Evolutionary conservation across 2,888 invertebrate genomes (phyloP), one percentile per base, ranked within the genome.

Genomic region (Rosalia funebris): DNA sequence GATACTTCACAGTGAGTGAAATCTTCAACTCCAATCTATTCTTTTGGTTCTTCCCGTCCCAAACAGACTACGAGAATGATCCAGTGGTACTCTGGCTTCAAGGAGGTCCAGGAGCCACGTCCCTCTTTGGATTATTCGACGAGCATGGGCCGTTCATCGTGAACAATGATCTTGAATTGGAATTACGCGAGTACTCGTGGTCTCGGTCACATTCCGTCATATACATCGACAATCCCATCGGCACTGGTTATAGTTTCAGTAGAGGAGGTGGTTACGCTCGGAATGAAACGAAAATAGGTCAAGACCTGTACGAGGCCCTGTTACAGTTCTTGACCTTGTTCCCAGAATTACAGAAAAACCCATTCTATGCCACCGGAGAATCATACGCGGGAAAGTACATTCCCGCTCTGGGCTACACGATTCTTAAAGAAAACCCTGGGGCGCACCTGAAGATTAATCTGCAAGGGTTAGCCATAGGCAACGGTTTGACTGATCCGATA

Each of bases 41-140:
- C 82, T 94, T 96, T 81, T 96, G 95, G 95, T 95, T 91, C 76
- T 95, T 95, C 77, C 94, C 94, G 0, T 88, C 93, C 0, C 85
- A 88, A 84, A 81, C 80, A 1, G 61, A 77, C 56, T 71, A 71
- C 47, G 82, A 83, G 58, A 81, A 83, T 37, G 89, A 90, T 0
- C 92, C 92, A 0, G 89, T 95, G 0, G 80, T 93, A 0, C 81
- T 95, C 3, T 95, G 95, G 95, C 83, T 94, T 1, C 92, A 94
- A 81, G 94, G 94, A 3, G 95, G 94, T 0, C 94, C 94, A 0
- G 93, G 93, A 0, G 91, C 91, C 0, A 85, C 90, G 0, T 93
- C 93, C 0, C 80, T 95, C 32, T 90, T 88, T 68, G 93, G 93
- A 0, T 82, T 95, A 1, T 93, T 95, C 75, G 87, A 87, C 0